Base-by-base conservation (phyloP, 2,113 vertebrate species). In the Motacilla alba region DNA sequence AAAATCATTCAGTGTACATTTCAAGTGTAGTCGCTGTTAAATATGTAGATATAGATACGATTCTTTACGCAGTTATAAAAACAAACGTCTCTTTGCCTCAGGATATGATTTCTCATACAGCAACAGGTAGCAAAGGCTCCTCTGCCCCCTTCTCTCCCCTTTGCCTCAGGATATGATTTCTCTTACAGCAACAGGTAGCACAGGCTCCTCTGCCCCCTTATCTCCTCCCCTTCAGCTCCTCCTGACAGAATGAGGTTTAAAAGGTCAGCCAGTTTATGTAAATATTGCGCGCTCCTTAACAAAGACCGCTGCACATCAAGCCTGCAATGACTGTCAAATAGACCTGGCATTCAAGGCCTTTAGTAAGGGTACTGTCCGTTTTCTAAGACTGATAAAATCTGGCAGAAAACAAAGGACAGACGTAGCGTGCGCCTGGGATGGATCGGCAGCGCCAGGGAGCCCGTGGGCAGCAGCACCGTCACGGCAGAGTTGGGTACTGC, bases 111-210 rank as follows among this genome's bases (percentile, higher is more conserved):
- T 84, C 47, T 63, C 28, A 63, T 31, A 35, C 17, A 83, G 85
- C 93, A 97, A 96, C 93, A 97, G 93, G 95, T 93, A 89, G 47
- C 69, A 37, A 28, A 44, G 27, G 12, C 19, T 85, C 31, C 43
- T 46, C 63, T 81, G 15, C 24, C n/a, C n/a, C n/a, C n/a, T n/a
- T n/a, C n/a, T n/a, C n/a, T n/a, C n/a, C n/a, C n/a, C 39, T 46
- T 66, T 49, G 37, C 44, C 69, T 82, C 58, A 28, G 35, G 88
- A 44, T 28, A 15, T 7, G 39, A n/a, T 89, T 84, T 84, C 47
- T 63, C 28, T 67, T 31, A 35, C 17, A 83, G 85, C 93, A 97
- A 96, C 93, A 97, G 93, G 95, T 93, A 89, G 47, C 69, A 37
- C 26, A 44, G 27, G 12, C 19, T 85, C 31, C 43, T 46, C 63